These are phyloP conservation scores for Tetheella fluctuosa DNA, from an alignment of 2,888 invertebrate genomes.

Conservation along the genomic window DNA sequence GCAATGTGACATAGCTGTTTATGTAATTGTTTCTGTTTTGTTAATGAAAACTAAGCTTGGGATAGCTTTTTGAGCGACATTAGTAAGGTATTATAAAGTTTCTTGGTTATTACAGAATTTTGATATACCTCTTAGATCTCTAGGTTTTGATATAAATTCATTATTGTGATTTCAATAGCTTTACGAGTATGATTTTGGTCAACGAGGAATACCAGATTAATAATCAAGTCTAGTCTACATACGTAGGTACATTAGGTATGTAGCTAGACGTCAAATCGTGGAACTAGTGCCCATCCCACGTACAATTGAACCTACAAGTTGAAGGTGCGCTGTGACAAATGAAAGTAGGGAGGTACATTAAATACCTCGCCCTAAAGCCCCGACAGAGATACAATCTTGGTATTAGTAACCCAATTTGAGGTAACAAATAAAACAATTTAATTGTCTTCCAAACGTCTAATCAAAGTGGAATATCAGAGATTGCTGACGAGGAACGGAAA, in stretches of 20 bases:
- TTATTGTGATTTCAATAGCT: too few species aligned
- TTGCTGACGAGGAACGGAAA: constrained; percentile 41
- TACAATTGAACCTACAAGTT: not conserved
- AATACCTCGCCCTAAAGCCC: constrained; percentile 26
- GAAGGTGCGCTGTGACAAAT: not conserved
- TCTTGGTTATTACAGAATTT: too few species aligned
- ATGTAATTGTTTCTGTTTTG: constrained; percentile 55
- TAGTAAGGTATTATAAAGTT: not conserved
- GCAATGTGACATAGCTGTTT: constrained; percentile 65
- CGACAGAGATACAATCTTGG: not conserved
- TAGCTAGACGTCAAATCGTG: not conserved
- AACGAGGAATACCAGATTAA: not conserved
- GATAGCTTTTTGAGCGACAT: not conserved
- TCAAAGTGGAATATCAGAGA: constrained; percentile 58
- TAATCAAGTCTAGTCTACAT: not conserved
- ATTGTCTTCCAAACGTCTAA: constrained; percentile 47
- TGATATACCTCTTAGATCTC: too few species aligned
- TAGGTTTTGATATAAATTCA: too few species aligned
- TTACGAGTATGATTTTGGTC: too few species aligned
- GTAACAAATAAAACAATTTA: constrained; percentile 36
- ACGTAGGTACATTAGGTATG: not conserved
- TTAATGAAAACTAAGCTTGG: constrained; percentile 6
- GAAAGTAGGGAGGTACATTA: not conserved
- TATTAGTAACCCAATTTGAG: constrained; percentile 32
- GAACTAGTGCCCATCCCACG: not conserved